Base-by-base conservation (phyloP, 2,797 vertebrate species). In the Sparidentex hasta region DNA sequence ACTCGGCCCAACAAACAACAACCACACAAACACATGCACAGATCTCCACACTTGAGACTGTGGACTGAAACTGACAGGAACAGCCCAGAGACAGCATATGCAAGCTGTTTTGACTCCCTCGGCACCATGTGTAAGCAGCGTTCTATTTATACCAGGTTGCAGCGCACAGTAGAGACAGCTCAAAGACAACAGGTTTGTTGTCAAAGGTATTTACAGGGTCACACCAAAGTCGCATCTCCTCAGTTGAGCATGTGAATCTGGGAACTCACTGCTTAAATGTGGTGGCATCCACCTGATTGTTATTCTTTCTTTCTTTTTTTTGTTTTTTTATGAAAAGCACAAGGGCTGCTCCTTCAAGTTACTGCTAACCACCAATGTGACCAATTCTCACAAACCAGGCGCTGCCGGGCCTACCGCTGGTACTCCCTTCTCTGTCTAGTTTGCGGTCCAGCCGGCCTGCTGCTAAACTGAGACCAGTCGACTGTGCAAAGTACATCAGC, bases 121-220 rank as follows among this genome's bases (percentile, higher is more conserved):
- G 33, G 58, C 80, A 88, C 82, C 89, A 79, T 71, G 88, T 93
- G 89, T 92, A 88, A 84, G 88, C 86, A 84, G 71, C 43, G 23
- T 71, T 66, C 88, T 95, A 95, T 95, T 95, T 94, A 95, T 93
- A 95, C 78, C 80, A 54, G 76, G 82, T 57, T 91, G 90, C 90
- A 89, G 91, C 87, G 75, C 83, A 43, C 71, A 80, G 65, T 54
- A 73, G 65, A 75, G 85, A 90, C 65, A 20, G 64, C 70, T 78
- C 57, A 78, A 69, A 85, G 69, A 88, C 82, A 87, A 82, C 79
- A 89, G 85, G 68, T 82, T 78, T 74, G 69, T 43, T 74, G 44
- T 78, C 61, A 27, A 23, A 77, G 65, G 62, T 66, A 63, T 80
- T 66, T 11, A 44, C 65, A 71, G 41, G 65, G 61, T 81, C 62